Conservation (phyloP, 1,140 invertebrate genomes). For the Cyphomyrmex costatus region DNA sequence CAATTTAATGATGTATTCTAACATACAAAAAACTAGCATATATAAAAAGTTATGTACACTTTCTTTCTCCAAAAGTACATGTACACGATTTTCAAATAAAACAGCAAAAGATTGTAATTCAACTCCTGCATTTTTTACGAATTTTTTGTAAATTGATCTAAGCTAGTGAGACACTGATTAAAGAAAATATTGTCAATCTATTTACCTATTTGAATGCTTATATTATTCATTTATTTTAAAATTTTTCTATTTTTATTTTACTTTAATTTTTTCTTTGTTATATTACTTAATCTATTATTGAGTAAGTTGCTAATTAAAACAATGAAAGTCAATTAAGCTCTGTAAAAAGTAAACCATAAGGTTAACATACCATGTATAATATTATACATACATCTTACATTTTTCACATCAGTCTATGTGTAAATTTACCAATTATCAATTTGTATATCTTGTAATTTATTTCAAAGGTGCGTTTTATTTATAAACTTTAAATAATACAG, state of each 20-base stretch:
- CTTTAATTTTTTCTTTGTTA: neutral
- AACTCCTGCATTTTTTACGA: neutral
- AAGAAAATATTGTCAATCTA: neutral
- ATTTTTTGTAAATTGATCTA: neutral
- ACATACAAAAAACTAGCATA: neutral
- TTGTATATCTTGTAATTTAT: too few relatives aligned
- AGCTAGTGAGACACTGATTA: neutral
- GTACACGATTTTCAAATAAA: neutral
- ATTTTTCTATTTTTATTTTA: neutral
- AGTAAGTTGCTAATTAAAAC: neutral
- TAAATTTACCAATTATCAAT: too few relatives aligned
- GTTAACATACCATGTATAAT: too few relatives aligned
- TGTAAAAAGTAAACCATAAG: too few relatives aligned
- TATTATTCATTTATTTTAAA: neutral
- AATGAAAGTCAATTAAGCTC: too few relatives aligned
- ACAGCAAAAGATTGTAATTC: neutral
- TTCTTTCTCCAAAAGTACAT: neutral
- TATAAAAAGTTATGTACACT: neutral
- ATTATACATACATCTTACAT: too few relatives aligned
- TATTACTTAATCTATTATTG: neutral
- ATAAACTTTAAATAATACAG: too few relatives aligned
- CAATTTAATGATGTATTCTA: conserved; percentile 29
- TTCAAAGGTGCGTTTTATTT: too few relatives aligned
- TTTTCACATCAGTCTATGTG: too few relatives aligned
- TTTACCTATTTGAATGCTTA: neutral